A percentile compares a stretch with the other conserved stretches of the same genome.
Evolutionary conservation across 1,140 invertebrate genomes (phyloP).

Genomic region (Scaptodrosophila lebanonensis): DNA sequence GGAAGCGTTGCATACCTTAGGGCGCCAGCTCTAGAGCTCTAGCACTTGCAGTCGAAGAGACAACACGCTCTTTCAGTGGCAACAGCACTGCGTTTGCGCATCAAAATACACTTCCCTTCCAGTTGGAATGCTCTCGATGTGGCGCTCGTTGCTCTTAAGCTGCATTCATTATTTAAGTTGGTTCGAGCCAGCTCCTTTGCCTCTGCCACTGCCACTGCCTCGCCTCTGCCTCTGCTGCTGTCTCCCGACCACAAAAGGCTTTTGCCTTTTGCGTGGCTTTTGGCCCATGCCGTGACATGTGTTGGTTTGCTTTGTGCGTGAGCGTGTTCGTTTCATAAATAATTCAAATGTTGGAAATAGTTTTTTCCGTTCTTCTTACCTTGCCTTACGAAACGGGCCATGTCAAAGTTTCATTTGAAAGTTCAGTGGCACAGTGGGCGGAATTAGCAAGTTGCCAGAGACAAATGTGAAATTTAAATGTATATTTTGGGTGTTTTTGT

Average conservation of each 20-base stretch:
- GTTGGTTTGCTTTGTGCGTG: constrained; percentile 2
- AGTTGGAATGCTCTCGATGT: background rate
- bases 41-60: constrained; percentile 1
- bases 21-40: constrained; percentile 8
- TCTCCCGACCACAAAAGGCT: too few relatives aligned
- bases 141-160: too few relatives aligned
- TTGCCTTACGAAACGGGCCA: background rate
- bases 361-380: background rate
- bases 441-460: too few relatives aligned
- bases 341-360: constrained; percentile 35
- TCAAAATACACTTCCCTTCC: background rate
- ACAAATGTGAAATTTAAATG: too few relatives aligned
- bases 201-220: background rate
- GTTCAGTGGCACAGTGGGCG: constrained; percentile 19
- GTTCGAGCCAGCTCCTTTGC: too few relatives aligned
- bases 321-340: constrained; percentile 39
- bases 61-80: background rate
- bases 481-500: too few relatives aligned
- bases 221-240: background rate
- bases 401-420: constrained; percentile 15
- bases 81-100: constrained; percentile 13
- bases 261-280: constrained; percentile 11
- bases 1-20: too few relatives aligned
- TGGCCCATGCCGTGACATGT: constrained; percentile 4
- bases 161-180: too few relatives aligned